phyloP scores from a whole-genome alignment of 2,113 vertebrate genomes.

The Pituophis catenifer region DNA sequence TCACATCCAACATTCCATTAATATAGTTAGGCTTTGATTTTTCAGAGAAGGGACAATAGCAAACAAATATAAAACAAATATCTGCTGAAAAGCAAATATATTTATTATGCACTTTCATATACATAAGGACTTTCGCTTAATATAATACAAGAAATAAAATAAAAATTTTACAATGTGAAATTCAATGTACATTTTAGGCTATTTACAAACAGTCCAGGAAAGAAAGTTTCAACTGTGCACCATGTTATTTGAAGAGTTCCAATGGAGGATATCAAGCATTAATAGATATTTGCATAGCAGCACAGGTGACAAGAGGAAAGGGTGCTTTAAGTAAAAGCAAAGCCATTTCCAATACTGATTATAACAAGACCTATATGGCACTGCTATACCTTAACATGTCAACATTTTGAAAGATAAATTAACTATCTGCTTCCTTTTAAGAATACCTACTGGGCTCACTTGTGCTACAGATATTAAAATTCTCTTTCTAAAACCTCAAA shows the following conservation, averaged over 20 bases:
- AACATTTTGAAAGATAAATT: constrained; percentile 1
- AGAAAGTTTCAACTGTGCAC: constrained; percentile 75
- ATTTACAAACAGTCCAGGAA: constrained; percentile 85
- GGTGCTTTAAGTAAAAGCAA: constrained; percentile 50
- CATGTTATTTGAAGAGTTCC: constrained; percentile 66
- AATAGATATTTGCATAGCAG: constrained; percentile 76
- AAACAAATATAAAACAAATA: constrained; percentile 61
- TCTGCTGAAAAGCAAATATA: constrained; percentile 98
- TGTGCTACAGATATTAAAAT: not conserved
- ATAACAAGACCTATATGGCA: constrained; percentile 44
- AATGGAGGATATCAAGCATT: constrained; percentile 64
- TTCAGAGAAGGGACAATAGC: constrained; percentile 25
- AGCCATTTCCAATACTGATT: constrained; percentile 55
- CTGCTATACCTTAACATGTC: constrained; percentile 19
- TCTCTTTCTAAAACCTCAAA: constrained; percentile 27
- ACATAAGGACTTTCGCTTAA: constrained; percentile 88
- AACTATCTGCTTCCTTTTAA: constrained; percentile 31
- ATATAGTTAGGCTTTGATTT: constrained; percentile 20
- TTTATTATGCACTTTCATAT: constrained; percentile 99
- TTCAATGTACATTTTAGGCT: constrained; percentile 93
- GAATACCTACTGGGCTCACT: constrained; percentile 26
- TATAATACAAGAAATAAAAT: constrained; percentile 97
- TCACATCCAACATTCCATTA: not conserved
- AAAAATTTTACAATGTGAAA: constrained; percentile 90
- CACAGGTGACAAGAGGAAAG: constrained; percentile 64